phyloP scores from a whole-genome alignment of 2,797 vertebrate species.

The Channa striata region DNA sequence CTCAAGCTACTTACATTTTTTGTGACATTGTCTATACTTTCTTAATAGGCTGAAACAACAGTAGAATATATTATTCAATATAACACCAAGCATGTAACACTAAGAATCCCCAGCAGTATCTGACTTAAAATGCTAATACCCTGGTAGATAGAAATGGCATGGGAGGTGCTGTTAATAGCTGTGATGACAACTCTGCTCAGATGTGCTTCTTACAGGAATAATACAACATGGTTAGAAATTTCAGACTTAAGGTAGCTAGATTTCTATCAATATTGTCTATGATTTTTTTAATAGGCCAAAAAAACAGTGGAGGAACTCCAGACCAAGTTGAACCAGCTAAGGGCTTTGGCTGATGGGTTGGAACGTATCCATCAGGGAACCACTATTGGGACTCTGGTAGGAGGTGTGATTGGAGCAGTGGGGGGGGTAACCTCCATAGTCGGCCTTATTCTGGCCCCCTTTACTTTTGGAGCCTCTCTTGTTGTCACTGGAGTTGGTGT shows the following conservation, averaged over 20 bases:
- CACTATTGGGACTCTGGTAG: conserved; percentile 23
- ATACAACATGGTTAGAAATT: too few relatives aligned
- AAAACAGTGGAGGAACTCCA: conserved; percentile 1
- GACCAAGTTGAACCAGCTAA: neutral
- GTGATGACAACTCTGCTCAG: too few relatives aligned
- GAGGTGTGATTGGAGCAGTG: conserved; percentile 33
- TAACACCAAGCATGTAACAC: too few relatives aligned
- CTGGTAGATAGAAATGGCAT: too few relatives aligned
- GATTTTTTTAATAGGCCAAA: conserved; percentile 16
- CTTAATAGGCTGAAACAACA: conserved; percentile 19
- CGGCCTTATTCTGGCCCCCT: conserved; percentile 56
- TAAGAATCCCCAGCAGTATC: too few relatives aligned
- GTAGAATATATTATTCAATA: neutral
- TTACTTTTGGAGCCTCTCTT: conserved; percentile 63
- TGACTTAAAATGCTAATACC: too few relatives aligned
- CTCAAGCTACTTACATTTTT: neutral
- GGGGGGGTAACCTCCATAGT: conserved; percentile 61
- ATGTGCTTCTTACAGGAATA: neutral
- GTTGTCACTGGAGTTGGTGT: conserved; percentile 58
- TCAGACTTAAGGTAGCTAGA: neutral
- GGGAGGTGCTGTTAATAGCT: too few relatives aligned
- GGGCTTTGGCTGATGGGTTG: conserved; percentile 21
- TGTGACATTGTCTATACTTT: neutral
- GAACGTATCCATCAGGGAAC: conserved; percentile 14
- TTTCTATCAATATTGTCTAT: neutral